phyloP scores from a whole-genome alignment of 1,140 invertebrate species.

The Macrobrachium rosenbergii region DNA sequence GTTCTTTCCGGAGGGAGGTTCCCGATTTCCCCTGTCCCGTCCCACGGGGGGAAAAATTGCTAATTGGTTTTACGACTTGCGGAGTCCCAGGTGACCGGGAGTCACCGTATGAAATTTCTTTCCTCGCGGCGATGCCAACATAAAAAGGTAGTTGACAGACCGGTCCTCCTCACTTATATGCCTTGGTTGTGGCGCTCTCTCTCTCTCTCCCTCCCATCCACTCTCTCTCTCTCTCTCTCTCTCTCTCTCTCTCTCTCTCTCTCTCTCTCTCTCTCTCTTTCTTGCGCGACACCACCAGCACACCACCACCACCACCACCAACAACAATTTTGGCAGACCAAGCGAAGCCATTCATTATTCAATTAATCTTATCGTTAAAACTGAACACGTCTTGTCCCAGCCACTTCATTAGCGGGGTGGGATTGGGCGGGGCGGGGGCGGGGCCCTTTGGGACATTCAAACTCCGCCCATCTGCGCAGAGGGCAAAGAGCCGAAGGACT shows the following conservation, averaged over 20 bases:
- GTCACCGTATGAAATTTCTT: too few relatives aligned
- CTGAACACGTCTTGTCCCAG: conserved; percentile 47
- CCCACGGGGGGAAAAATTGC: too few relatives aligned
- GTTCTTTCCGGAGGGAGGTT: too few relatives aligned
- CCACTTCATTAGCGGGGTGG: conserved; percentile 42
- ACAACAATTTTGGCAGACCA: conserved; percentile 1
- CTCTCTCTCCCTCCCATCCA: neutral
- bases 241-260: neutral
- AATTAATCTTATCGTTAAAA: conserved; percentile 49
- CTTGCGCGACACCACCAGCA: neutral
- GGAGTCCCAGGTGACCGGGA: too few relatives aligned
- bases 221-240: neutral
- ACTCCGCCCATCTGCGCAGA: neutral
- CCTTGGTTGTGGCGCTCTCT: neutral
- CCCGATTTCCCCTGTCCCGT: too few relatives aligned
- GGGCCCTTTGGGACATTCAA: neutral
- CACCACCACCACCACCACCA: neutral
- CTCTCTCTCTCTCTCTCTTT: neutral
- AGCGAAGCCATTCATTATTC: conserved; percentile 30
- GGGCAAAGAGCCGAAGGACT: neutral
- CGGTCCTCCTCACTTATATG: neutral
- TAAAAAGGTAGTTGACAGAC: too few relatives aligned
- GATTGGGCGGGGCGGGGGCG: too few relatives aligned
- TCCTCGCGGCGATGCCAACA: too few relatives aligned
- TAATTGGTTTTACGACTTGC: too few relatives aligned